phyloP scores from a whole-genome alignment of 2,113 vertebrate genomes.

The Ondatra zibethicus region DNA sequence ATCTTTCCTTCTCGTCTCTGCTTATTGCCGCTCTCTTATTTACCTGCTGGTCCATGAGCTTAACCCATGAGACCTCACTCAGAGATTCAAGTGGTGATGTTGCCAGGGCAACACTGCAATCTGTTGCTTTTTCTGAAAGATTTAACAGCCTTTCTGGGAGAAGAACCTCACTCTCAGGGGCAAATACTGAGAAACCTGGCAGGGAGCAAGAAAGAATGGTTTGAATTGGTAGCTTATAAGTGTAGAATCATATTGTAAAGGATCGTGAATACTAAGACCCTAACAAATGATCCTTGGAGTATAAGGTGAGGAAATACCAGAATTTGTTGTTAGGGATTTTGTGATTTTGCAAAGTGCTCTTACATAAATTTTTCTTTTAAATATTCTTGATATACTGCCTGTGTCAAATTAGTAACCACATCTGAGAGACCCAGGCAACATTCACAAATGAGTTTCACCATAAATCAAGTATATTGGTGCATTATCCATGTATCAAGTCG shows the following conservation, averaged over 20 bases:
- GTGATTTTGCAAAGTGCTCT: background rate
- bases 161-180: background rate
- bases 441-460: background rate
- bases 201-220: background rate
- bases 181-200: background rate
- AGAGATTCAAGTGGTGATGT: background rate
- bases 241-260: background rate
- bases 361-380: background rate
- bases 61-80: background rate
- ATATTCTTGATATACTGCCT: background rate
- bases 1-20: background rate
- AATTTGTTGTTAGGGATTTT: background rate
- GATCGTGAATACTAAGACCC: too few relatives aligned
- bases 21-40: background rate
- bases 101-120: background rate
- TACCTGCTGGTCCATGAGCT: background rate
- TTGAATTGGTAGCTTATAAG: background rate
- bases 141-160: background rate
- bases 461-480: background rate
- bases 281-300: background rate
- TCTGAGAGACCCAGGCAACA: background rate
- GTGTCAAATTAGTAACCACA: slow-evolving; percentile 19
- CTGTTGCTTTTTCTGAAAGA: background rate
- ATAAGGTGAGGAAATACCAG: background rate
- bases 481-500: background rate